These are phyloP conservation scores for Tetramorium bicarinatum DNA, from an alignment of 2,888 invertebrate species.

Conservation along the genomic window DNA sequence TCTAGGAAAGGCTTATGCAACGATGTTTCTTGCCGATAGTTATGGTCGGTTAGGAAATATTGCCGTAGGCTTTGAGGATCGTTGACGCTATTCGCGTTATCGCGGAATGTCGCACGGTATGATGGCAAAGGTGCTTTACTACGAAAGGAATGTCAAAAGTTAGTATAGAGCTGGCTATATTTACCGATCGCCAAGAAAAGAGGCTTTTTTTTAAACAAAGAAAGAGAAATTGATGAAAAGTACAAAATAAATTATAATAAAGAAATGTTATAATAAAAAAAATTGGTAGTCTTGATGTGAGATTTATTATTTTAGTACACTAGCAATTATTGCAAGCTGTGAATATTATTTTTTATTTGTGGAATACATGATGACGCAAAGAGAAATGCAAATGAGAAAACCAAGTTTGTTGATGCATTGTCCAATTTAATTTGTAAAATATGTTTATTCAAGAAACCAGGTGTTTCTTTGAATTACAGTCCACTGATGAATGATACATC, in stretches of 20 bases:
- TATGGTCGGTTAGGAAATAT: conserved; percentile 45
- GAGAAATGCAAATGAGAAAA: background rate
- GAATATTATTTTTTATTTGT: background rate
- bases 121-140: conserved; percentile 30
- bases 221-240: background rate
- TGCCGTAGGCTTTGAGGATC: conserved; percentile 39
- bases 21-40: conserved; percentile 47
- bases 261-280: background rate
- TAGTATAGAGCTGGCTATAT: background rate
- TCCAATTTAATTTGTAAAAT: conserved; percentile 14
- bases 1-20: conserved; percentile 50
- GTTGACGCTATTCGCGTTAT: conserved; percentile 40
- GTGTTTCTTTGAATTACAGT: background rate
- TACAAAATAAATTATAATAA: background rate
- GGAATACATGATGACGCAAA: background rate
- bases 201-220: background rate
- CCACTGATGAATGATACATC: conserved; percentile 41
- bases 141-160: background rate
- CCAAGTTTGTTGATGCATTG: background rate
- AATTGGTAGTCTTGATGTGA: background rate
- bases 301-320: background rate
- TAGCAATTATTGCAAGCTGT: background rate
- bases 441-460: conserved; percentile 26
- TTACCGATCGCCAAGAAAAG: background rate
- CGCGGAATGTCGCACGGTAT: conserved; percentile 8